Percentiles rank a stretch among this genome's conserved stretches.
Conservation (phyloP, 1,140 invertebrate species). For the Ooceraea biroi region DNA sequence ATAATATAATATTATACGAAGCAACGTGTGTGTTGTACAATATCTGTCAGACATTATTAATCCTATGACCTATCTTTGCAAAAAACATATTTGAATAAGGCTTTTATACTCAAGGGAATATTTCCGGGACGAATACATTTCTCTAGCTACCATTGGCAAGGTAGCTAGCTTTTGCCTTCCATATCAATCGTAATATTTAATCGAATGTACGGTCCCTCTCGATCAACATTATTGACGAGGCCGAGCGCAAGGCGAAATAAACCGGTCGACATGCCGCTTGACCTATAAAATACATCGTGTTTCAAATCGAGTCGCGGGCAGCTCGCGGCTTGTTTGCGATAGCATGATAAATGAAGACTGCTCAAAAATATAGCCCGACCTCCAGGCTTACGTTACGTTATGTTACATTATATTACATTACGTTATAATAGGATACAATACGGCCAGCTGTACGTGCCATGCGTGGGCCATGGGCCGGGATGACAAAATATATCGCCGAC, state of each 20-base stretch:
- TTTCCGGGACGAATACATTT: background rate
- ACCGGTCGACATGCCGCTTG: background rate
- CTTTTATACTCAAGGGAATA: background rate
- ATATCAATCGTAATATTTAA: slow-evolving; percentile 19
- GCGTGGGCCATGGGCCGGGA: background rate
- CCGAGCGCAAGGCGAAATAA: slow-evolving; percentile 24
- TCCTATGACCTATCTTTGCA: too few species aligned
- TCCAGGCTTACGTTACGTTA: slow-evolving; percentile 17
- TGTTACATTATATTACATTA: too few species aligned
- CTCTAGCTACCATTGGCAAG: too few species aligned
- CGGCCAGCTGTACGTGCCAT: background rate
- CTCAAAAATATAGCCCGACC: slow-evolving; percentile 46
- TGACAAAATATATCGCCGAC: slow-evolving; percentile 48
- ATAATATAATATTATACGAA: too few species aligned
- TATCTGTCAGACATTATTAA: too few species aligned
- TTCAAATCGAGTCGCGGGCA: slow-evolving; percentile 46
- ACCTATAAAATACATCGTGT: slow-evolving; percentile 43
- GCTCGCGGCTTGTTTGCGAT: slow-evolving; percentile 16
- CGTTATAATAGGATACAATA: too few species aligned
- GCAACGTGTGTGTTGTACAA: too few species aligned
- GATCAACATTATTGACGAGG: slow-evolving; percentile 18
- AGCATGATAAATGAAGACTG: slow-evolving; percentile 45
- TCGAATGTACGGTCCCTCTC: background rate
- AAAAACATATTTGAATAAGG: background rate
- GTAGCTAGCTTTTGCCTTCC: too few species aligned